A percentile compares a stretch with the other conserved stretches of the same genome.
These are phyloP conservation scores for Siderastrea siderea DNA, from an alignment of 92 coral and sea anemone species.

Conservation along the genomic window DNA sequence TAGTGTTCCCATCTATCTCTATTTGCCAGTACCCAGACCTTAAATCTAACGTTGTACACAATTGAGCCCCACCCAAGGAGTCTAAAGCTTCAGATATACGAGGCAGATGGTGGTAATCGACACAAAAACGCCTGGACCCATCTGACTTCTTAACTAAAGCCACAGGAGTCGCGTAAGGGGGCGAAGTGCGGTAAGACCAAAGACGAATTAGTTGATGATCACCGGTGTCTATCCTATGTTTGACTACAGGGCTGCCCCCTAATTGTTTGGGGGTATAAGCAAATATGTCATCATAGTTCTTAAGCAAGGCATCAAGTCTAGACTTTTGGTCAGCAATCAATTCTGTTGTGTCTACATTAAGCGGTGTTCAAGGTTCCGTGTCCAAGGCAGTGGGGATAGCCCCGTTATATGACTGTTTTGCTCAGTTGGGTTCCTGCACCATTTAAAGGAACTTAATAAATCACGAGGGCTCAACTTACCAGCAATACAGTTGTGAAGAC, in stretches of 20 bases:
- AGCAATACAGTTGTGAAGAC: conserved; percentile 33
- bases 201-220: conserved; percentile 32
- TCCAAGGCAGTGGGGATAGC: not conserved
- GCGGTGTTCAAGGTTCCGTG: not conserved
- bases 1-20: conserved; percentile 17
- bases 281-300: conserved; percentile 17
- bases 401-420: not conserved
- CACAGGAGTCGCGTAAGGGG: conserved; percentile 64
- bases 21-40: conserved; percentile 30
- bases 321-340: not conserved
- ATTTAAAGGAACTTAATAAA: conserved; percentile 58
- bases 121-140: conserved; percentile 31
- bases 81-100: conserved; percentile 57
- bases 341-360: not conserved
- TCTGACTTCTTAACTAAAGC: conserved; percentile 47
- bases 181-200: conserved; percentile 24
- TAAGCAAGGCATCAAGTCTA: not conserved
- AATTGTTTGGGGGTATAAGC: conserved; percentile 16
- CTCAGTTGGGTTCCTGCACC: conserved; percentile 39
- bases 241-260: conserved; percentile 28
- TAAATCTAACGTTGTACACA: not conserved
- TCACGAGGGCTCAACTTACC: conserved; percentile 38
- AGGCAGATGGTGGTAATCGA: conserved; percentile 49
- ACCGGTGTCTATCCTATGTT: conserved; percentile 35
- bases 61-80: conserved; percentile 14